Conservation (phyloP, 2,888 invertebrate species). For the Xylophagus ater region DNA sequence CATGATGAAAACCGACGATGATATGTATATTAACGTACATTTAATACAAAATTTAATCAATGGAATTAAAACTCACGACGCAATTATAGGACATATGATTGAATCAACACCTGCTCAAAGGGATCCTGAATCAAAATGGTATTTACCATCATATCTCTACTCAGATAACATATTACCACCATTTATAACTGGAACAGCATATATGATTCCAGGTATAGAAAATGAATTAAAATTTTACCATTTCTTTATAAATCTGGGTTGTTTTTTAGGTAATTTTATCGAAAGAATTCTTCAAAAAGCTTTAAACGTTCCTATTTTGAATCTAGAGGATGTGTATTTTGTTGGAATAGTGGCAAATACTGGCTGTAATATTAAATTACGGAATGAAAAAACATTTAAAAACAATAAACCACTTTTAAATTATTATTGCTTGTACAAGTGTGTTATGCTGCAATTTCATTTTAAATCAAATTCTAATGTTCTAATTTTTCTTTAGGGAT, state of each 20-base stretch:
- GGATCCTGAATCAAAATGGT: conserved; percentile 54
- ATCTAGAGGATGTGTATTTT: conserved; percentile 61
- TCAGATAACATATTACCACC: conserved; percentile 45
- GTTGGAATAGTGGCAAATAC: conserved; percentile 55
- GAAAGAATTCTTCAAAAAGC: conserved; percentile 45
- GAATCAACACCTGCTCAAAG: conserved; percentile 48
- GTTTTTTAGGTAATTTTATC: conserved; percentile 40
- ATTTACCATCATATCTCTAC: conserved; percentile 48
- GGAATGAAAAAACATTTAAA: conserved; percentile 46
- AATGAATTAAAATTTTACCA: conserved; percentile 28
- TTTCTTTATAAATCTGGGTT: not conserved
- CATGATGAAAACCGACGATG: conserved; percentile 51
- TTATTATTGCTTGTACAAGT: conserved; percentile 32
- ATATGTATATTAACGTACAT: conserved; percentile 49
- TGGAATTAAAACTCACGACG: not conserved
- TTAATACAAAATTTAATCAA: conserved; percentile 30
- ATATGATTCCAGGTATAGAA: conserved; percentile 40
- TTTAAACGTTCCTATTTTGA: conserved; percentile 46
- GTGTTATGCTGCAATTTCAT: conserved; percentile 23
- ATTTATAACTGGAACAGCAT: conserved; percentile 61
- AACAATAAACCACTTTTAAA: conserved; percentile 29
- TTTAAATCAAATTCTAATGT: not conserved
- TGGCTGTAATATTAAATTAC: conserved; percentile 41
- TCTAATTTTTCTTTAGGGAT: conserved; percentile 1
- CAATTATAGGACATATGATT: conserved; percentile 46